Evolutionary conservation across 2,888 invertebrate genomes (phyloP), one percentile per base, ranked within the genome.

Genomic region (Poecilus cupreus): DNA sequence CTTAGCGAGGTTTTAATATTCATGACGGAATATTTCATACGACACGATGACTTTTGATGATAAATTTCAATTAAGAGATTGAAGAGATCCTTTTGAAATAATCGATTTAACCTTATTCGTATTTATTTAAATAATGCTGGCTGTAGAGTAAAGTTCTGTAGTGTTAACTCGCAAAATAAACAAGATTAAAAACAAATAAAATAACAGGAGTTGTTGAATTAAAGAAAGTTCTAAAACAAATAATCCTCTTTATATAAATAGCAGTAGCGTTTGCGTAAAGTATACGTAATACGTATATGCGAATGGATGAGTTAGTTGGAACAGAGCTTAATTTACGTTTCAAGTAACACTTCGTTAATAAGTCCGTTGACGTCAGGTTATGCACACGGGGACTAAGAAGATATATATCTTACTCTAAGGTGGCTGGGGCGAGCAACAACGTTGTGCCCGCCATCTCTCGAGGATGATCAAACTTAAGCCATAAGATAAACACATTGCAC

Each of bases 401-500:
- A 49, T 51, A 75, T 75, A 75, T 75, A 75, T 75, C 75, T 72
- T 72, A 72, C 43, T 72, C 22, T 72, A 72, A 70, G 72, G 72
- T 72, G 32, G 72, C 32, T 46, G 46, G 22, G 72, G 43, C 46
- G 46, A 72, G 72, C 24, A 70, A 18, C 70, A 39, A 22, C 46
- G 51, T 22, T 22, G 51, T 18, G 74, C 18, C 18, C 70, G 16
- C 13, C 26, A 57, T 81, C 84, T 83, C 84, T 43, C 54, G 83
- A 83, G 84, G 81, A 82, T 81, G 64, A 82, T 82, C 85, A 86
- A 87, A 87, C 86, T 88, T 88, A 86, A 84, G 85, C 85, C 85
- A 86, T 88, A 87, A 88, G 87, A 86, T 88, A 88, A 87, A 88
- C 85, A 87, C 87, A 88, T 88, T 87, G 86, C 87, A 88, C 88